Conservation (phyloP, 1,140 invertebrate species). For the Drosophila lini region DNA sequence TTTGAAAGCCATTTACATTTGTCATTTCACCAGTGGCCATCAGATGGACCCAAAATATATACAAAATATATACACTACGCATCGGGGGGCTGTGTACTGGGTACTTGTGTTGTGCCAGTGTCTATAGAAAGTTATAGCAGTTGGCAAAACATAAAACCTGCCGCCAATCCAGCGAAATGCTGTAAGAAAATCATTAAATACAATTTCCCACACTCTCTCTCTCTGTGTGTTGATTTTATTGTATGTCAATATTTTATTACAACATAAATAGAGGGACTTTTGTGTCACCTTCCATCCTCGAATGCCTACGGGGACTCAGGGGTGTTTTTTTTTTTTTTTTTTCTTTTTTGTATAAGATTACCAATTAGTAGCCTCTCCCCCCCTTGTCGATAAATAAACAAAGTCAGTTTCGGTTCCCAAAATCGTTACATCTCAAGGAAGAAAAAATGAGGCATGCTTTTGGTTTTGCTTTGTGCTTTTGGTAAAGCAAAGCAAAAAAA, state of each 20-base stretch:
- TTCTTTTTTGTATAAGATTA: constrained; percentile 11
- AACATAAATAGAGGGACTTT: constrained; percentile 25
- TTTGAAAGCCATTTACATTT: constrained; percentile 75
- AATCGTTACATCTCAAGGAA: constrained; percentile 9
- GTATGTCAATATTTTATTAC: constrained; percentile 58
- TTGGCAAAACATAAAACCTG: constrained; percentile 29
- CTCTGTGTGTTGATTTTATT: constrained; percentile 38
- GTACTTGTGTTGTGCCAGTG: background rate
- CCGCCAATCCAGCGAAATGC: constrained; percentile 20
- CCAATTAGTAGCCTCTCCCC: constrained; percentile 5
- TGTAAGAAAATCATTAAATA: constrained; percentile 70
- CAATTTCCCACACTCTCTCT: constrained; percentile 39
- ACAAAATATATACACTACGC: constrained; percentile 16
- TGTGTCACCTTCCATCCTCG: constrained; percentile 1
- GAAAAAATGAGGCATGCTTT: constrained; percentile 13
- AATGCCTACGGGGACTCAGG: background rate
- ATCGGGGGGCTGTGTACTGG: constrained; percentile 1
- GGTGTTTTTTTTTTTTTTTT: constrained; percentile 3
- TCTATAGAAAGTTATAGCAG: constrained; percentile 27
- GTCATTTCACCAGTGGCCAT: constrained; percentile 53
- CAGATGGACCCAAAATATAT: constrained; percentile 19
- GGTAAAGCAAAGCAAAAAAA: too few relatives aligned
- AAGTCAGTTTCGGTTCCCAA: background rate
- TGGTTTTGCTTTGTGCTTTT: background rate
- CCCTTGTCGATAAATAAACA: constrained; percentile 13